phyloP scores from a whole-genome alignment of 64 coral and sea anemone genomes.

The Pachyseris speciosa region DNA sequence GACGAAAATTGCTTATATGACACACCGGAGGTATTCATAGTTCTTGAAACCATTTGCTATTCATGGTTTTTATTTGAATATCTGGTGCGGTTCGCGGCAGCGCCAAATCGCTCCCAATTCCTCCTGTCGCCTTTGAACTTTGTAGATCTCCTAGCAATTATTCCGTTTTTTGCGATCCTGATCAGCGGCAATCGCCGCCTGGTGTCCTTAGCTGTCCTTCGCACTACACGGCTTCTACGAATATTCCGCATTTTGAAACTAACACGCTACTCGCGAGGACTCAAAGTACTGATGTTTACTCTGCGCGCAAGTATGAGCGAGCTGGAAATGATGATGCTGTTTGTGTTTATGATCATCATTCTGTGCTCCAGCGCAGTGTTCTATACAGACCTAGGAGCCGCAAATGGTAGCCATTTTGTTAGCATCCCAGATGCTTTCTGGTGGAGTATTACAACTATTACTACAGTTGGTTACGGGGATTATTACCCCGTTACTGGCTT shows the following conservation, averaged over 20 bases:
- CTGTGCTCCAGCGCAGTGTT: conserved; percentile 88
- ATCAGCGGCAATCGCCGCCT: conserved; percentile 59
- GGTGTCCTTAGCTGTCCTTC: conserved; percentile 77
- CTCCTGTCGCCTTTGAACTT: conserved; percentile 79
- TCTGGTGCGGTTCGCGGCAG: conserved; percentile 70
- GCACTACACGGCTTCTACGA: conserved; percentile 73
- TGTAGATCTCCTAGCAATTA: conserved; percentile 86
- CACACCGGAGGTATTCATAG: conserved; percentile 66
- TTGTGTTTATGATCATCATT: conserved; percentile 84
- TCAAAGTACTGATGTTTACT: conserved; percentile 81
- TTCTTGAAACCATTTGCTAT: conserved; percentile 81
- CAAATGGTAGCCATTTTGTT: conserved; percentile 45
- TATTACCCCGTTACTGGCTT: conserved; percentile 63
- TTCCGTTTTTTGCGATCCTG: conserved; percentile 88
- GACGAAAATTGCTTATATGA: conserved; percentile 35
- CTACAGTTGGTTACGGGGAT: conserved; percentile 91
- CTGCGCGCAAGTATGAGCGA: conserved; percentile 89
- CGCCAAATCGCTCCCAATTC: conserved; percentile 71
- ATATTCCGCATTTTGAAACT: conserved; percentile 89
- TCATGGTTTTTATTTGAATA: conserved; percentile 94
- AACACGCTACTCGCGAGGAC: conserved; percentile 85
- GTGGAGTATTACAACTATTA: conserved; percentile 91
- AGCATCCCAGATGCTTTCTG: conserved; percentile 93
- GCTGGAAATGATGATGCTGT: conserved; percentile 86
- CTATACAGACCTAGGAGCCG: conserved; percentile 73